Base-by-base conservation (phyloP, 2,113 vertebrate species). In the Sporophila hypoxantha region DNA sequence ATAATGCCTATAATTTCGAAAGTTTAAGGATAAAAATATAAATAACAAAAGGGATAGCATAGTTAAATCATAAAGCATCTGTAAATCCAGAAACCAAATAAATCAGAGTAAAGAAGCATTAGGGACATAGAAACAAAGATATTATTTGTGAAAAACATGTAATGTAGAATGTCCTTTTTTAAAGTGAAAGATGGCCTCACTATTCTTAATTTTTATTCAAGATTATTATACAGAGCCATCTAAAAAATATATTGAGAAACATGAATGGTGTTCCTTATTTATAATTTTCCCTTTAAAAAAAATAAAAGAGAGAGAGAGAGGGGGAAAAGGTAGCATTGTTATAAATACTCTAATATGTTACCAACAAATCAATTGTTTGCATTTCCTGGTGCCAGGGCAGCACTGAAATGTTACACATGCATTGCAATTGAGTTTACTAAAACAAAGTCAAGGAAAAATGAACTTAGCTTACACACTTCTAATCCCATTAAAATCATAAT, bases 1-100 rank as follows among this genome's bases (percentile, higher is more conserved):
- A 89, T 69, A 96, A 91, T 79, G 50, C 17, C 68, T 93, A 68
- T 91, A 65, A 95, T 85, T 96, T 95, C 85, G 74, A 77, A 95
- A 92, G 14, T 76, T 88, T 90, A 88, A 89, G 64, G 69, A 85
- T 89, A 92, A 94, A 94, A 91, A 61, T 69, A 13, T 82, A 94
- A 95, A 91, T 73, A 88, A 53, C 8, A 76, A 88, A 84, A 88
- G 26, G 41, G 37, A 52, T 79, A 34, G 32, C 14, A 41, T 53
- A 89, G 52, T 86, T 91, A 87, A 91, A 96, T 88, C 4, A 37
- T 67, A 93, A 80, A 68, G 44, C 37, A 84, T 86, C 42, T n/a
- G 4, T 79, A 93, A 95, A 95, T 85, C n/a, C 19, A 93, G 66
- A 37, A 90, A 74, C 18, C 25, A 70, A 84, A 82, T 85, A 95